Percentiles rank a stretch among this genome's conserved stretches.
phyloP scores from a whole-genome alignment of 2,113 vertebrate genomes.

The Cygnus atratus region DNA sequence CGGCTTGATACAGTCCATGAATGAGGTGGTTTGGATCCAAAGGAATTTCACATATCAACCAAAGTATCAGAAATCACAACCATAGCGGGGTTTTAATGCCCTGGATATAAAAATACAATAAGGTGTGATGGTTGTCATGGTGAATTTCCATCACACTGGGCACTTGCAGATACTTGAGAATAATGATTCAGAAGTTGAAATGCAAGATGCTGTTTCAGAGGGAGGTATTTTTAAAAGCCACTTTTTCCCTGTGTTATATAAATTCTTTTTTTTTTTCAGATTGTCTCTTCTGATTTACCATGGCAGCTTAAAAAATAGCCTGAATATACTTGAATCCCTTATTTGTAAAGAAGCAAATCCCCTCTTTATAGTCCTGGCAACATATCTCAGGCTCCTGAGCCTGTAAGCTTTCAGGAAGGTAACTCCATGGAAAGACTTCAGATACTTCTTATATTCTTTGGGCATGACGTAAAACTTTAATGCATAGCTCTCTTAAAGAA shows the following conservation, averaged over 20 bases:
- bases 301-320: not conserved
- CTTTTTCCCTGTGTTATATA: not conserved
- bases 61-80: not conserved
- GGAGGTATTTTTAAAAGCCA: not conserved
- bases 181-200: not conserved
- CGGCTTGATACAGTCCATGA: not conserved
- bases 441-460: not conserved
- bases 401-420: not conserved
- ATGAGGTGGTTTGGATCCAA: not conserved
- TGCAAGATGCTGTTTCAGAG: not conserved
- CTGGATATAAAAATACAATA: conserved; percentile 17
- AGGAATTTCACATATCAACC: not conserved
- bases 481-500: not conserved
- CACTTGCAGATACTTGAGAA: not conserved
- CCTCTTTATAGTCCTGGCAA: not conserved
- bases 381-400: not conserved
- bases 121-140: conserved; percentile 25
- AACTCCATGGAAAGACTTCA: not conserved
- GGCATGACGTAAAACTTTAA: not conserved
- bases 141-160: conserved; percentile 10
- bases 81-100: not conserved
- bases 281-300: not conserved
- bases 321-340: not conserved
- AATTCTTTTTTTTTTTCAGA: not conserved
- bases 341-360: not conserved